Conservation (phyloP, 2,113 vertebrate species). For the Mormyrus lacerda region DNA sequence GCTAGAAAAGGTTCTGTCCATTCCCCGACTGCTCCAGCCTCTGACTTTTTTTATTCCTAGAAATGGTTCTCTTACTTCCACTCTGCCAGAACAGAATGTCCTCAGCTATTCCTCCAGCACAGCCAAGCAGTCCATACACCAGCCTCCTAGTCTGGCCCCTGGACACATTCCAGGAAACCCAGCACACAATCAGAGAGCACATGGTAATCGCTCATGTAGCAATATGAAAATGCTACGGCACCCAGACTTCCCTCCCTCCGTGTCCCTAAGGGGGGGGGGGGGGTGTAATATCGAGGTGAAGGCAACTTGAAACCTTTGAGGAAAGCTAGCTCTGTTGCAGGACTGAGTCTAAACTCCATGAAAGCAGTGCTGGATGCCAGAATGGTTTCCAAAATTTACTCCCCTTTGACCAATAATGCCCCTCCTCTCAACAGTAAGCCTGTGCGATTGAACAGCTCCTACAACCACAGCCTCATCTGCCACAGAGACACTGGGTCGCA, state of each 20-base stretch:
- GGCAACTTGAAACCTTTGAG: background rate
- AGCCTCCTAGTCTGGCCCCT: slow-evolving; percentile 11
- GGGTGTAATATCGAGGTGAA: background rate
- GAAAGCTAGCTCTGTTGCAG: background rate
- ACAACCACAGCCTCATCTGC: background rate
- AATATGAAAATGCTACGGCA: background rate
- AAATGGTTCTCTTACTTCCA: slow-evolving; percentile 16
- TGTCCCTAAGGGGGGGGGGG: too few species aligned
- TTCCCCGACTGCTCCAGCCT: background rate
- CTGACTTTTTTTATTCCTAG: slow-evolving; percentile 5
- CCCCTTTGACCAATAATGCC: background rate
- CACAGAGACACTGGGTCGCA: background rate
- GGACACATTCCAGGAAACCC: slow-evolving; percentile 15
- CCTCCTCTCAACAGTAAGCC: background rate
- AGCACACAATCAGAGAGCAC: background rate
- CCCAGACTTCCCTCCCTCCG: background rate
- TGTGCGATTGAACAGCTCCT: background rate
- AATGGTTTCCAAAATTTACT: background rate
- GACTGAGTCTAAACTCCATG: background rate
- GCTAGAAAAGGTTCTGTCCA: background rate
- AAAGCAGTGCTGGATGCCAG: background rate
- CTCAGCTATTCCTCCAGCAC: slow-evolving; percentile 48
- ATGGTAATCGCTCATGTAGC: background rate
- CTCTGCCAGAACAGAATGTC: slow-evolving; percentile 50
- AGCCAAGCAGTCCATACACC: slow-evolving; percentile 29